These are phyloP conservation scores for Emydocephalus ijimae DNA, from an alignment of 2,113 vertebrate species.

Conservation along the genomic window DNA sequence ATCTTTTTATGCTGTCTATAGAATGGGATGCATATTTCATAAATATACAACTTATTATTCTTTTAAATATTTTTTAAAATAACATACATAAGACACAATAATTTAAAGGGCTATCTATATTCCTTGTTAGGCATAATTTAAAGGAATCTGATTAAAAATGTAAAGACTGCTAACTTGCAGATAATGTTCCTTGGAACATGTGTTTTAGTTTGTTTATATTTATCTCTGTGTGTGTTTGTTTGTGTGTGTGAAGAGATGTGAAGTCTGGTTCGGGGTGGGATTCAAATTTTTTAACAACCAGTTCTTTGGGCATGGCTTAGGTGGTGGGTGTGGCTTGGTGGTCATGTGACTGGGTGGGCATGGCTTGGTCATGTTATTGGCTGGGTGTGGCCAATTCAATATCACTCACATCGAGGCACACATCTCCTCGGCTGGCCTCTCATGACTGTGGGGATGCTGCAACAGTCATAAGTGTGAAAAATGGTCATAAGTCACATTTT, in stretches of 20 bases:
- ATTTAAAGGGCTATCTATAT: conserved; percentile 27
- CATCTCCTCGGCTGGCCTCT: no score
- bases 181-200: background rate
- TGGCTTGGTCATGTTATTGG: no score
- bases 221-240: background rate
- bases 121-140: conserved; percentile 6
- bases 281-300: no score
- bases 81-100: background rate
- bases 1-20: background rate
- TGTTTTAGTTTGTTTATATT: background rate
- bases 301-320: no score
- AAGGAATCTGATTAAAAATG: background rate
- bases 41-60: conserved; percentile 5
- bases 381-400: no score
- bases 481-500: no score
- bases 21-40: conserved; percentile 15
- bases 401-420: no score
- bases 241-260: background rate
- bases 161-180: conserved; percentile 1
- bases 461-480: no score
- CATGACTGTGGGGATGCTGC: no score
- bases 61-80: conserved; percentile 15
- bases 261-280: background rate
- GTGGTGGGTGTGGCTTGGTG: no score
- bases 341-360: no score